Base-by-base conservation (phyloP, 2,113 vertebrate genomes). In the Hemicordylus capensis region DNA sequence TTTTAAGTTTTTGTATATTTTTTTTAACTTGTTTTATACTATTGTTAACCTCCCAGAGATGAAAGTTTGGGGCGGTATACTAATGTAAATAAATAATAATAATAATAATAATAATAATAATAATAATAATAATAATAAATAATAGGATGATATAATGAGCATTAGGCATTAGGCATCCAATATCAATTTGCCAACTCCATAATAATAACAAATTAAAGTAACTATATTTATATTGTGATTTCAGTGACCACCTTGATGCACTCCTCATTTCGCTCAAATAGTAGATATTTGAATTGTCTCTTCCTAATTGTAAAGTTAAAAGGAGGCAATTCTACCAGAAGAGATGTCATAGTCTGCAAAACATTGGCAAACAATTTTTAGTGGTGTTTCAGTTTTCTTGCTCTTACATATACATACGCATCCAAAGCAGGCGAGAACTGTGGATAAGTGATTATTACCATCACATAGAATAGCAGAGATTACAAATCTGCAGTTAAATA, bases 251-350 rank as follows among this genome's bases (percentile, higher is more conserved):
- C 51, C 6, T 44, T 11, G 9, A 56, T 70, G 26, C 9, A 24
- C 51, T 59, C 31, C 34, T 14, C 4, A n/a, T 48, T 48, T 44
- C n/a, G 17, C 19, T 67, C 56, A 54, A 64, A 12, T 42, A 19
- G 58, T 69, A 77, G 81, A 87, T n/a, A n/a, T n/a, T n/a, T 46
- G 83, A 88, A 80, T 46, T 80, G 17, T 73, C 24, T n/a, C n/a
- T n/a, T n/a, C 67, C 44, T 76, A 8, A 56, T 56, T 58, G 12
- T 11, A n/a, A 24, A 1, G 15, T 44, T 46, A 66, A 42, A 44
- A 31, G 42, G 14, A 39, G 31, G 56, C 31, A 63, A 9, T 72
- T 39, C 7, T 81, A 56, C 5, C 34, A 2, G 26, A 42, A 59
- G 28, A 34, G 39, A 3, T 61, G 28, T 20, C 28, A 8, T 61